A percentile compares a stretch with the other conserved stretches of the same genome.
These are phyloP conservation scores for Scomber scombrus DNA, from an alignment of 2,113 vertebrate species.

Conservation along the genomic window DNA sequence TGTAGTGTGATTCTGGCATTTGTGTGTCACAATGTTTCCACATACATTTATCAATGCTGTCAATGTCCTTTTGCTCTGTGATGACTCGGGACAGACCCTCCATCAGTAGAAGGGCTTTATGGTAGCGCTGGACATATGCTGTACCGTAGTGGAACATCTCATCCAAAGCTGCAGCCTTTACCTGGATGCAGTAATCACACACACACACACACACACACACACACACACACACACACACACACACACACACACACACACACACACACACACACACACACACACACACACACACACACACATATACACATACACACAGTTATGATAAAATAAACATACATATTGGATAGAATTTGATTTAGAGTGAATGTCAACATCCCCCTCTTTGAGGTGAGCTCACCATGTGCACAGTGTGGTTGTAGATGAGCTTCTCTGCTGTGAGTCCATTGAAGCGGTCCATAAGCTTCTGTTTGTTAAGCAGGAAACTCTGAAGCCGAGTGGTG, in stretches of 20 bases:
- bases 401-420: conserved; percentile 93
- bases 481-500: conserved; percentile 90
- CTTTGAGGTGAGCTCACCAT: conserved; percentile 84
- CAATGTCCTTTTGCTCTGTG: conserved; percentile 88
- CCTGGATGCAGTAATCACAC: conserved; percentile 76
- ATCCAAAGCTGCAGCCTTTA: conserved; percentile 93
- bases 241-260: conserved; percentile 28
- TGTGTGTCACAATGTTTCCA: conserved; percentile 8
- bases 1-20: background rate
- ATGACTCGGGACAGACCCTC: conserved; percentile 92
- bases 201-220: conserved; percentile 28
- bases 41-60: conserved; percentile 91
- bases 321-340: background rate
- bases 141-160: conserved; percentile 94
- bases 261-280: conserved; percentile 28
- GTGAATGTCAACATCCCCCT: conserved; percentile 4
- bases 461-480: conserved; percentile 95
- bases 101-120: conserved; percentile 93
- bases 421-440: conserved; percentile 93
- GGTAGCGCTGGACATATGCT: conserved; percentile 91
- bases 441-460: conserved; percentile 94
- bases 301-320: conserved; percentile 24
- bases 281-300: conserved; percentile 28
- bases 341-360: background rate
- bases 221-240: conserved; percentile 28